A percentile compares a stretch with the other conserved stretches of the same genome.
Evolutionary conservation across 1,140 invertebrate species (phyloP).

Genomic region (Drosophila lacteicornis): DNA sequence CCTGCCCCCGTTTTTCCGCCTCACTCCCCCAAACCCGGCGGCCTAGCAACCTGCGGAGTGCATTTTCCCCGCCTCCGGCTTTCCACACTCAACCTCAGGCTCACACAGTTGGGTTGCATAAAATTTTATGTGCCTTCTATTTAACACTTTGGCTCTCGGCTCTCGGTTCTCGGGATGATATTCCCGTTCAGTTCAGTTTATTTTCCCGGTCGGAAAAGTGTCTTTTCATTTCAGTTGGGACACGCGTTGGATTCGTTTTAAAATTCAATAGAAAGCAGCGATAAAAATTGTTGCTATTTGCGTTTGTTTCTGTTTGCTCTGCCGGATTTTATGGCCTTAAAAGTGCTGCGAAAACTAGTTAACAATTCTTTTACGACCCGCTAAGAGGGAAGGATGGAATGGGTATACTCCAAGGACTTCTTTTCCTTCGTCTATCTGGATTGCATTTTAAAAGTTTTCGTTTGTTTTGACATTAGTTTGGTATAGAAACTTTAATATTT

Average conservation of each 20-base stretch:
- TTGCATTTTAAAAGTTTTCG: conserved; percentile 34
- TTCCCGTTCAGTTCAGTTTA: conserved; percentile 6
- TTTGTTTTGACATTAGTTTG: conserved; percentile 31
- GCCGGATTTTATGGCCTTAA: conserved; percentile 60
- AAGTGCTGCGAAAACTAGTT: conserved; percentile 65
- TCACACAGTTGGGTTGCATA: conserved; percentile 49
- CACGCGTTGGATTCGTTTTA: conserved; percentile 55
- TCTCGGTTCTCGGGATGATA: too few species aligned
- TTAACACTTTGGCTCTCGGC: conserved; percentile 59
- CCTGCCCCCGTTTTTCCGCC: background rate
- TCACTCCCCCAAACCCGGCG: background rate
- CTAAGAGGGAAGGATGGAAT: conserved; percentile 25
- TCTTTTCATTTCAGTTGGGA: conserved; percentile 57
- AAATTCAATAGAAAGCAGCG: conserved; percentile 72
- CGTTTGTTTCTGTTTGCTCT: conserved; percentile 19
- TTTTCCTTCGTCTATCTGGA: conserved; percentile 16
- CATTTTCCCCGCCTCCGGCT: background rate
- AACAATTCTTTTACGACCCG: conserved; percentile 57
- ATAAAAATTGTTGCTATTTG: conserved; percentile 71
- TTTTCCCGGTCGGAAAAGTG: conserved; percentile 31
- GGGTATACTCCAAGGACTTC: conserved; percentile 1
- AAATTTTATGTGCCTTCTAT: conserved; percentile 78
- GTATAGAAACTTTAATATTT: conserved; percentile 43
- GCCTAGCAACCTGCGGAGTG: conserved; percentile 40
- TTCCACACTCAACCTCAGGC: conserved; percentile 4